Evolutionary conservation across 2,888 invertebrate species (phyloP).

Genomic region (Aphelenchoides bicaudatus): DNA sequence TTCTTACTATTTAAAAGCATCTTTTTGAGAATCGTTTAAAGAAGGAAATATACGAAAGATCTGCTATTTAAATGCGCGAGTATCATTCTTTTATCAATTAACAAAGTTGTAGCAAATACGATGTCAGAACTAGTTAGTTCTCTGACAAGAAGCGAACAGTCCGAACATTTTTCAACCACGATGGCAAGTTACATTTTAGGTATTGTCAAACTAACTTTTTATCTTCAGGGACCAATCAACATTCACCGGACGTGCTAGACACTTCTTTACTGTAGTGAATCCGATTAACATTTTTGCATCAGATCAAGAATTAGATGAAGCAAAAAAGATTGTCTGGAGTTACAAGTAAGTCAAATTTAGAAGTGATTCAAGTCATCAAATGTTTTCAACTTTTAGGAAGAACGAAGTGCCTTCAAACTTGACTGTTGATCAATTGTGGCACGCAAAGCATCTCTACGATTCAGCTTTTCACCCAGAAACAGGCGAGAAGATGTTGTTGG

Average conservation of each 20-base stretch:
- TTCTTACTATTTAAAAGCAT: too few species aligned
- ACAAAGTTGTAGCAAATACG: too few species aligned
- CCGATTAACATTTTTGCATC: conserved; percentile 77
- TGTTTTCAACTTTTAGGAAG: not conserved
- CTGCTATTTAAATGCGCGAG: too few species aligned
- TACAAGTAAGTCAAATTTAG: not conserved
- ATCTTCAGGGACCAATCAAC: not conserved
- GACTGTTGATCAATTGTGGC: conserved; percentile 80
- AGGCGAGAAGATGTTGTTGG: conserved; percentile 85
- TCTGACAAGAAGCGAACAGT: not conserved
- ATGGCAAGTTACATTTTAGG: too few species aligned
- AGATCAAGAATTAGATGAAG: not conserved
- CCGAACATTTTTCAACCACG: not conserved
- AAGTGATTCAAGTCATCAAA: not conserved
- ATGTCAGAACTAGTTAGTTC: too few species aligned
- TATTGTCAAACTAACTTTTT: too few species aligned
- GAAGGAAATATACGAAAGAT: too few species aligned
- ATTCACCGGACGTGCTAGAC: not conserved
- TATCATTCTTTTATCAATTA: too few species aligned
- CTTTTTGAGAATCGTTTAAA: too few species aligned
- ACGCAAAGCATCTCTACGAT: conserved; percentile 88
- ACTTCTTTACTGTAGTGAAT: conserved; percentile 82
- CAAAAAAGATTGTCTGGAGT: not conserved
- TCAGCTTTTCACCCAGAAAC: conserved; percentile 98
- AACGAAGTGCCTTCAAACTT: conserved; percentile 64